These are phyloP conservation scores for Caenorhabditis imperialis DNA, from an alignment of 2,888 invertebrate genomes.

Conservation along the genomic window DNA sequence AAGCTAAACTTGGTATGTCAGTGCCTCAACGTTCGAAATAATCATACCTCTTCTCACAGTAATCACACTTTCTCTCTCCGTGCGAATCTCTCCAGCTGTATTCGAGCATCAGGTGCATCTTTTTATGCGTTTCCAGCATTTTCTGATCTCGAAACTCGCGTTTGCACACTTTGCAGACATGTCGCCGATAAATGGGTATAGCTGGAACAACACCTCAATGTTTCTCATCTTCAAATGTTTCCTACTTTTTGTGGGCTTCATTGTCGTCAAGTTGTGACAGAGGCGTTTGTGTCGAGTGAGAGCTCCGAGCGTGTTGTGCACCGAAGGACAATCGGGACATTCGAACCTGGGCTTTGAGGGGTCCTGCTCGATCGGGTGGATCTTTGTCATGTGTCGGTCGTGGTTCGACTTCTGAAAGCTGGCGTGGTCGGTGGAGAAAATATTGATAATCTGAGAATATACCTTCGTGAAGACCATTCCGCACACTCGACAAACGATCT, in stretches of 20 bases:
- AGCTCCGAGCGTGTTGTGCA: conserved; percentile 15
- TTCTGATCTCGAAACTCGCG: conserved; percentile 21
- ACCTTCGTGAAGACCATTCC: conserved; percentile 52
- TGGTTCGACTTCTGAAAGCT: conserved; percentile 52
- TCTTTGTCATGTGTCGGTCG: conserved; percentile 51
- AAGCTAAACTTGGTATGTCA: no score
- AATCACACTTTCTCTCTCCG: conserved; percentile 27
- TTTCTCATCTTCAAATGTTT: no score
- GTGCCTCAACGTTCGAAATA: no score
- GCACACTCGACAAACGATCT: conserved; percentile 46
- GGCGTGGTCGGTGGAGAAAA: not conserved
- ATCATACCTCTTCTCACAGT: conserved; percentile 34
- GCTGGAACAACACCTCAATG: conserved; percentile 6
- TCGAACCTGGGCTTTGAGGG: conserved; percentile 37
- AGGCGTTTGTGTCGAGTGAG: conserved; percentile 14
- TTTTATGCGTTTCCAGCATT: conserved; percentile 30
- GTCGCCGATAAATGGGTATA: not conserved
- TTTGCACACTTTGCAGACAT: conserved; percentile 28
- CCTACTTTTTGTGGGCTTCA: conserved; percentile 4
- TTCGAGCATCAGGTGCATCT: conserved; percentile 15
- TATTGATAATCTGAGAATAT: not conserved
- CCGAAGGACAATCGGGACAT: conserved; percentile 55
- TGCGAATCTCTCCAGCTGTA: conserved; percentile 18
- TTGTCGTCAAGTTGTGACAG: conserved; percentile 8
- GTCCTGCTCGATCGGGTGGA: conserved; percentile 54